Conservation (phyloP, 2,113 vertebrate genomes). For the Sinocyclocheilus anophthalmus region DNA sequence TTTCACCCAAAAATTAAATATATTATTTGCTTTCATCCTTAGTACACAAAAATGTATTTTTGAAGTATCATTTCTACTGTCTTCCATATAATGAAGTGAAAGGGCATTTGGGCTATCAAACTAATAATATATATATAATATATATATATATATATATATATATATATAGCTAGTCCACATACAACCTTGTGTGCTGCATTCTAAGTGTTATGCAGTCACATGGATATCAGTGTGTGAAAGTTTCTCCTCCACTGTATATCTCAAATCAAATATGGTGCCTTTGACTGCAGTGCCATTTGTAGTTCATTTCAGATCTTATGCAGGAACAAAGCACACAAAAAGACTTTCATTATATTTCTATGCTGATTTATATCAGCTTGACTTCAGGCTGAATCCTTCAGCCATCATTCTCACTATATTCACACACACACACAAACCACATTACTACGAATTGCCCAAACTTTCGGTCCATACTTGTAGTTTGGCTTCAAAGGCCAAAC, state of each 20-base stretch:
- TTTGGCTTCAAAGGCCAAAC: constrained; percentile 16
- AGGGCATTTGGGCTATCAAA: background rate
- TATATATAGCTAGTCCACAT: background rate
- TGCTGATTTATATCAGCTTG: too few species aligned
- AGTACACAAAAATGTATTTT: too few species aligned
- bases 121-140: background rate
- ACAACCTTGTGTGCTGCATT: background rate
- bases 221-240: too few species aligned
- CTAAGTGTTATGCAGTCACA: background rate
- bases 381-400: too few species aligned
- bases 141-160: background rate
- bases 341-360: too few species aligned
- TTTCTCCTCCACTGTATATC: background rate
- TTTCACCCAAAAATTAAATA: too few species aligned
- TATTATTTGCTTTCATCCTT: too few species aligned
- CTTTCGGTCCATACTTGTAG: background rate
- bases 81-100: too few species aligned
- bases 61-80: too few species aligned
- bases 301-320: too few species aligned
- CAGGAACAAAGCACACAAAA: too few species aligned
- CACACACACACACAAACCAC: background rate
- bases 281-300: too few species aligned
- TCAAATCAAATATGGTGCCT: background rate
- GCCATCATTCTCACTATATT: background rate
- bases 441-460: constrained; percentile 6